Conservation (phyloP, 2,888 invertebrate genomes). For the Phragmatobia fuliginosa region DNA sequence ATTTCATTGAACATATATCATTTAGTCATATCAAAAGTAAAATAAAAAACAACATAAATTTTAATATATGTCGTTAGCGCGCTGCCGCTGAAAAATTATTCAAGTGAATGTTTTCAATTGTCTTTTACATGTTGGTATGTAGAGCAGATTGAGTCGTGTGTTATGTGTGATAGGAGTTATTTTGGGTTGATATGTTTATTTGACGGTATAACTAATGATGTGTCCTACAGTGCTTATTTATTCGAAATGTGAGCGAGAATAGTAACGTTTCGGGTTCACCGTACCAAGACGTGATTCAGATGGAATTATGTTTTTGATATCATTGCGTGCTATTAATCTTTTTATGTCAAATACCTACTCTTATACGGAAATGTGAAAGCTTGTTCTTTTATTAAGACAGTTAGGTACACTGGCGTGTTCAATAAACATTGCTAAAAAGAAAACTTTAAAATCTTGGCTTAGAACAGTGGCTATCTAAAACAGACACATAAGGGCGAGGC, state of each 20-base stretch:
- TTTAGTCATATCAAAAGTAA: conserved; percentile 35
- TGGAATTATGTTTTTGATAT: conserved; percentile 25
- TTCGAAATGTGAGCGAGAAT: conserved; percentile 49
- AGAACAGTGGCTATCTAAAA: not conserved
- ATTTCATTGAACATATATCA: conserved; percentile 47
- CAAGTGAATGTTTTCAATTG: conserved; percentile 56
- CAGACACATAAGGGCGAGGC: not conserved
- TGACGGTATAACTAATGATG: conserved; percentile 70
- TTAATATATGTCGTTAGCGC: conserved; percentile 44
- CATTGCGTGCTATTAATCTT: conserved; percentile 17
- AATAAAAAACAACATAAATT: conserved; percentile 44
- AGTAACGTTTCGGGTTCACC: conserved; percentile 41
- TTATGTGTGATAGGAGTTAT: conserved; percentile 58
- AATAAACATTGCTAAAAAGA: not conserved
- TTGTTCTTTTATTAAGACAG: not conserved
- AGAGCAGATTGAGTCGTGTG: conserved; percentile 68
- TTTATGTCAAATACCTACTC: not conserved
- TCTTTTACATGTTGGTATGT: conserved; percentile 44
- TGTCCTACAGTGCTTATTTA: conserved; percentile 54
- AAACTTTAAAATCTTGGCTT: not conserved
- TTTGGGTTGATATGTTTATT: conserved; percentile 54
- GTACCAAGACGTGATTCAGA: conserved; percentile 26
- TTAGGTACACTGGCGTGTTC: not conserved
- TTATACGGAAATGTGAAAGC: not conserved
- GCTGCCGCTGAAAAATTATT: conserved; percentile 62